Base-by-base conservation (phyloP, 53 echinoderm and acorn worm species). In the Actinopyga echinites region DNA sequence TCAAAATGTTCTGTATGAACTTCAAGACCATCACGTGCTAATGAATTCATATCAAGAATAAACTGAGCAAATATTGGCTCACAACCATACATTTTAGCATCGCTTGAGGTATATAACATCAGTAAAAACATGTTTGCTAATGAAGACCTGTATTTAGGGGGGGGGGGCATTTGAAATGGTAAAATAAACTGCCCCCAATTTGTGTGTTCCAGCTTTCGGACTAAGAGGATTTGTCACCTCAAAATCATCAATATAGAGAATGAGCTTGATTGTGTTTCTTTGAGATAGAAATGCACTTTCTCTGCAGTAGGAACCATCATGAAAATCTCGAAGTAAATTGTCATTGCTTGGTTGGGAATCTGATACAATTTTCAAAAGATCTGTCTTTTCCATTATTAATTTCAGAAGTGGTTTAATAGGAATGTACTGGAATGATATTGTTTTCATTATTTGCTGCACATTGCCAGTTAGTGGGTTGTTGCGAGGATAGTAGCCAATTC, bases 171-270 rank as follows among this genome's bases (percentile, higher is more conserved):
- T 90, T 1, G 65, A 82, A 23, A 86, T 29, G 1, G 75, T 86
- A 30, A 81, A 90, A 62, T 90, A 90, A 0, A 90, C 75, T 29
- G 37, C 90, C 40, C 83, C 86, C 13, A 90, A 24, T 54, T 86
- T 90, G 30, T 86, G 86, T 42, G 36, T 69, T 38, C 90, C 86
- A 22, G 90, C 75, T 31, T 60, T 86, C 21, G 86, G 82, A 32
- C 90, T 71, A 12, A 90, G 30, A 21, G 86, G 86, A 65, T 65
- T 65, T 30, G 65, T 31, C 5, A 65, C 65, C 34, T 65, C 65
- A 65, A 65, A 65, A 65, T 65, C 21, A 17, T 60, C 61, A 26
- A 60, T 60, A 26, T 84, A 86, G 24, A 90, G 8, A 13, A 82
- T 71, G 8, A 86, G 57, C 21, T 90, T 86, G 17, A 83, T 54